Evolutionary conservation across 2,797 vertebrate genomes (phyloP), one percentile per base, ranked within the genome.

Genomic region (Halcyon chelicuti): DNA sequence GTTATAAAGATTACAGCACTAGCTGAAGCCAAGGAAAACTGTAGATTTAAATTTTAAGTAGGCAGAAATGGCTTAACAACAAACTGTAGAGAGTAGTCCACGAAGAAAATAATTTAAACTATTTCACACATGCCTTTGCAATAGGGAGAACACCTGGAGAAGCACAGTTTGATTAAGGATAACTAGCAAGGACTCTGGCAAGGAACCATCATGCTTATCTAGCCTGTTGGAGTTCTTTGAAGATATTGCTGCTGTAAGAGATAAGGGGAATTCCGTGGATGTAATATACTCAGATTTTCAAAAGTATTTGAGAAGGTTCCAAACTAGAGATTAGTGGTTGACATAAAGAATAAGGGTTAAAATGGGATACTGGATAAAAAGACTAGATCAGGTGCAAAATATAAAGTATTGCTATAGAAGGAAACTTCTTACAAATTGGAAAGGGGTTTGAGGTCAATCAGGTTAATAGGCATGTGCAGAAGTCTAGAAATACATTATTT

Each of bases 201-300:
- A 42, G 20, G 51, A 94, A 72, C 78, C 82, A 71, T 85, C 88
- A 57, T 63, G 76, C 91, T 96, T 96, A 97, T 92, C 95, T 93
- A 79, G 83, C 62, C 66, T 77, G 74, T 22, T 96, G 86, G 93
- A 93, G 66, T 92, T 76, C 92, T 96, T 94, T 96, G 92, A 97
- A 96, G 95, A 95, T 95, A 94, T 54, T 90, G 58, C 89, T 96
- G 86, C 80, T 96, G 12, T 79, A 91, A 78, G 83, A 97, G 96
- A 96, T 96, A 97, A 97, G 79, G 28, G 39, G 31, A 91, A 96
- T 85, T 95, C 92, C 95, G 89, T 63, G 74, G 49, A 87, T 93
- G 92, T 78, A 95, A 96, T 95, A 87, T 46, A 94, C 65, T 68
- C 39, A 35, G 72, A 94, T 88, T 94, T 96, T 90, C 65, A 82